These are phyloP conservation scores for Cyphomyrus discorhynchus DNA, from an alignment of 2,113 vertebrate species.

Conservation along the genomic window DNA sequence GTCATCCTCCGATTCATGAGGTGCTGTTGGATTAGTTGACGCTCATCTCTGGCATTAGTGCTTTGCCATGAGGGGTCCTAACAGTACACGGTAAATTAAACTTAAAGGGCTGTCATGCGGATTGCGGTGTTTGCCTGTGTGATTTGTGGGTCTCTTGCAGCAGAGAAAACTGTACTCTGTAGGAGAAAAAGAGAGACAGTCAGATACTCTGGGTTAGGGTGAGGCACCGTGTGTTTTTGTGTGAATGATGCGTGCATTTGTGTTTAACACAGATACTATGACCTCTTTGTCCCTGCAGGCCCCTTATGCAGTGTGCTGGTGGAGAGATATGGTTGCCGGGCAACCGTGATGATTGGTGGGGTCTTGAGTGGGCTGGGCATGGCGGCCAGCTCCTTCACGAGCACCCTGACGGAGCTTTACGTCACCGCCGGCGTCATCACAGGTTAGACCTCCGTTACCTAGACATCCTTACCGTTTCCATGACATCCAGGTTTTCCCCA, in stretches of 20 bases:
- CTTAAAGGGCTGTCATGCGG: neutral
- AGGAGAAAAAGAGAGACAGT: neutral
- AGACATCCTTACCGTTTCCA: neutral
- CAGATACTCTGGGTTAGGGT: neutral
- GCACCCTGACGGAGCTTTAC: constrained; percentile 65
- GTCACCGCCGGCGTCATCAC: constrained; percentile 67
- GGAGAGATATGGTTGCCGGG: constrained; percentile 65
- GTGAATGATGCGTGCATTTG: neutral
- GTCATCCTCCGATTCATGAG: neutral
- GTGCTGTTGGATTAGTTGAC: too few species aligned
- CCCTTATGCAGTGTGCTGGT: constrained; percentile 75
- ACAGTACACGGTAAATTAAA: neutral
- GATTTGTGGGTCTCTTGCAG: neutral
- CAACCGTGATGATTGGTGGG: constrained; percentile 65
- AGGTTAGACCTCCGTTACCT: constrained; percentile 46
- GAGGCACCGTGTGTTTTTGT: too few species aligned
- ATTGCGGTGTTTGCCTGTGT: neutral
- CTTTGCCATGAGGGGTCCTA: neutral
- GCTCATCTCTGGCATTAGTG: neutral
- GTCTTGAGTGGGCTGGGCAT: constrained; percentile 70
- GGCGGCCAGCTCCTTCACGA: constrained; percentile 68
- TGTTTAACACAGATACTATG: neutral
- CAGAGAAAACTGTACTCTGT: neutral
- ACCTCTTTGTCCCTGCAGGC: constrained; percentile 49
- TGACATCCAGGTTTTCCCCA: neutral